Conservation (phyloP, 2,113 vertebrate species). For the Cyanistes caeruleus region DNA sequence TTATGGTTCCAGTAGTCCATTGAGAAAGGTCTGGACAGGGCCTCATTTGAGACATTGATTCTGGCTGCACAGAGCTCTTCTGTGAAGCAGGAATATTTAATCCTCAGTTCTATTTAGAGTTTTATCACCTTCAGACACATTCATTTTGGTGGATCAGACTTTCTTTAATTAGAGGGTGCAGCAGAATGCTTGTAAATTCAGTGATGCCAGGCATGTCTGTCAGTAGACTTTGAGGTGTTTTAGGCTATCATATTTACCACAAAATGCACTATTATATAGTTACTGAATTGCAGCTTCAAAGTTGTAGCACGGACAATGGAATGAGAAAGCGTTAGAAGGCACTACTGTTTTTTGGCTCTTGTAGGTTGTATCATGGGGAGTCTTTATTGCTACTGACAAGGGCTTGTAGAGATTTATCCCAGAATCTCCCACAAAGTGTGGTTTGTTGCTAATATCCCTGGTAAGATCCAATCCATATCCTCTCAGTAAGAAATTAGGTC, state of each 20-base stretch:
- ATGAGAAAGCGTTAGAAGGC: neutral
- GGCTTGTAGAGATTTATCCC: neutral
- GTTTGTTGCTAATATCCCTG: neutral
- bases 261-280: neutral
- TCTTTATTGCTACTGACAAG: slow-evolving; percentile 23
- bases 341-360: neutral
- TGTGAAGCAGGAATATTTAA: neutral
- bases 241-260: neutral
- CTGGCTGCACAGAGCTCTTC: neutral
- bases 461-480: neutral
- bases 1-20: neutral
- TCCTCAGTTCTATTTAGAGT: neutral
- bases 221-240: neutral
- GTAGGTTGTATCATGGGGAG: neutral
- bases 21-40: neutral
- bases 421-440: neutral
- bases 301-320: neutral
- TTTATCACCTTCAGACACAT: neutral
- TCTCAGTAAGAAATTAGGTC: neutral
- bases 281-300: neutral
- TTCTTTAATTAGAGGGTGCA: neutral
- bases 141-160: neutral
- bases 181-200: neutral
- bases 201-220: neutral
- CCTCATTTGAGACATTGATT: neutral